Evolutionary conservation across 1,140 invertebrate species (phyloP).

Genomic region (Hyles euphorbiae): DNA sequence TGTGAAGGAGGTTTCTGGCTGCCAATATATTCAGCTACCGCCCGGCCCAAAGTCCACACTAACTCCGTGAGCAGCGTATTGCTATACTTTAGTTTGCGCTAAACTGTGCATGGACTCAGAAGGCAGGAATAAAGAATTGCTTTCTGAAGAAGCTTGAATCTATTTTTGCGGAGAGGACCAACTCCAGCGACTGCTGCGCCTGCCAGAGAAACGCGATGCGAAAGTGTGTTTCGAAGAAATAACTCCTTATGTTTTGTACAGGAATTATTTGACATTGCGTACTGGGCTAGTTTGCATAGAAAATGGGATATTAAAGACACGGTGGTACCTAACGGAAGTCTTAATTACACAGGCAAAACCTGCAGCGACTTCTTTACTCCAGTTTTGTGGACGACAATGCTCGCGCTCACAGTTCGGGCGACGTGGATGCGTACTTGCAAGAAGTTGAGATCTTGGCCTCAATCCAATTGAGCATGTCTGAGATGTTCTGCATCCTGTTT

Average conservation of each 20-base stretch:
- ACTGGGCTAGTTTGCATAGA: conserved; percentile 13
- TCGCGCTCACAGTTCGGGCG: conserved; percentile 8
- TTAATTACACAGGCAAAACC: conserved; percentile 12
- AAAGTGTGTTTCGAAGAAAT: conserved; percentile 15
- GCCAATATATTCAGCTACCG: conserved; percentile 2
- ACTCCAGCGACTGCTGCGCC: conserved; percentile 1
- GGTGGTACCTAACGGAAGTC: conserved; percentile 9
- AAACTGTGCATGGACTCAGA: background rate
- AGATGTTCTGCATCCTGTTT: conserved; percentile 25
- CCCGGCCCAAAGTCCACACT: background rate
- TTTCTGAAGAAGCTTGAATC: background rate
- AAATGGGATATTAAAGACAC: conserved; percentile 12
- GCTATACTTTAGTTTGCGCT: background rate
- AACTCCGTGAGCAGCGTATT: conserved; percentile 1
- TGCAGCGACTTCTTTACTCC: conserved; percentile 7
- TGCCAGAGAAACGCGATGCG: conserved; percentile 5
- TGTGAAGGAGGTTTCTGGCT: background rate
- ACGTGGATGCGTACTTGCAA: conserved; percentile 10
- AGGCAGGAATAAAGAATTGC: background rate
- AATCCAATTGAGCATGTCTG: conserved; percentile 64
- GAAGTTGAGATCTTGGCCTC: conserved; percentile 42
- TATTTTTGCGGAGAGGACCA: background rate
- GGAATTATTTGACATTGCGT: conserved; percentile 7
- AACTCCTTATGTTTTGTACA: background rate
- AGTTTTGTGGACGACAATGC: conserved; percentile 14